phyloP scores from a whole-genome alignment of 1,140 invertebrate genomes.

The Cotesia typhae region DNA sequence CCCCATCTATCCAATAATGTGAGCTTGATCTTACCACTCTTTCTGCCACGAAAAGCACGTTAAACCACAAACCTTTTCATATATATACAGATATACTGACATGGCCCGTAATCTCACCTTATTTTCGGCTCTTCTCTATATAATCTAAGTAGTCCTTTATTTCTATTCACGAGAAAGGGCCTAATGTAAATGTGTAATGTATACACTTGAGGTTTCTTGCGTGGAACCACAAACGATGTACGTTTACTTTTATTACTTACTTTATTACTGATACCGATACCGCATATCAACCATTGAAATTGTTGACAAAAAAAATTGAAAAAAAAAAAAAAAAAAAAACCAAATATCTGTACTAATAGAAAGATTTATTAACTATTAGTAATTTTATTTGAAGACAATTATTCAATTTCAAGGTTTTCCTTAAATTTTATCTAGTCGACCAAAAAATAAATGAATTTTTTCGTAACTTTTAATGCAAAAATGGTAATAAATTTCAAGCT shows the following conservation, averaged over 20 bases:
- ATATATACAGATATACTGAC: neutral
- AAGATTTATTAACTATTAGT: no score
- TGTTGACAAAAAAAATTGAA: no score
- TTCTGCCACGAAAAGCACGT: constrained; percentile 20
- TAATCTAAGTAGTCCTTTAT: constrained; percentile 21
- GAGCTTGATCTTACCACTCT: constrained; percentile 38
- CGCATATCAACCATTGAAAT: neutral
- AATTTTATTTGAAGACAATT: no score
- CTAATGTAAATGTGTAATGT: neutral
- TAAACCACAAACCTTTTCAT: constrained; percentile 6
- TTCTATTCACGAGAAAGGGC: neutral
- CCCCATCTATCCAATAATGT: constrained; percentile 41
- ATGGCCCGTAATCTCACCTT: no score
- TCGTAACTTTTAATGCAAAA: no score
- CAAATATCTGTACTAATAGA: no score
- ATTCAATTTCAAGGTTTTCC: no score
- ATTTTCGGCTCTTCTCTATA: neutral
- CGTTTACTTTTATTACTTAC: neutral
- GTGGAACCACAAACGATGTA: constrained; percentile 9
- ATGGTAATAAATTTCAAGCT: no score
- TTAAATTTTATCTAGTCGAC: no score
- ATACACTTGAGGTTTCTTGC: constrained; percentile 7
- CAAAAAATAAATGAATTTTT: no score
- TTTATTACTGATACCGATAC: neutral
- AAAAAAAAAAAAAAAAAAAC: no score